These are phyloP conservation scores for Linepithema humile DNA, from an alignment of 1,140 invertebrate genomes.

Conservation along the genomic window DNA sequence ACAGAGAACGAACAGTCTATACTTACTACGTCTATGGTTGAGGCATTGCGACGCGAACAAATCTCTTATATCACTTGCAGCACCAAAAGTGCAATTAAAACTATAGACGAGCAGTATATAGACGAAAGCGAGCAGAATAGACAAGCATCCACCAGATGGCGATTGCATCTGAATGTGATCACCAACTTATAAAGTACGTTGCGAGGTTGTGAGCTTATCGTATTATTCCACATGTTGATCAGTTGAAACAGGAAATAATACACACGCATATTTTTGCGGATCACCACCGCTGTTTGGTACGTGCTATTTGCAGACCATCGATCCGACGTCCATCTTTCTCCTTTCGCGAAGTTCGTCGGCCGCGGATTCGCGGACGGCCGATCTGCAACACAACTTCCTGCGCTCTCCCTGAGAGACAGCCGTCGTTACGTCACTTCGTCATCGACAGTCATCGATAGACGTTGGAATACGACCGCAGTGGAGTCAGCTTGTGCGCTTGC, in stretches of 20 bases:
- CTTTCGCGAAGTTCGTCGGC: background rate
- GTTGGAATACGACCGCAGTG: background rate
- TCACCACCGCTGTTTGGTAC: slow-evolving; percentile 50
- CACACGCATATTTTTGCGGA: slow-evolving; percentile 52
- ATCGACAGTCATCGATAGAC: background rate
- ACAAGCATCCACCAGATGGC: slow-evolving; percentile 65
- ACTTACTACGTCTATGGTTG: too few species aligned
- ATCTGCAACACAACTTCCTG: too few species aligned
- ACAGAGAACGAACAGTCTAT: too few species aligned
- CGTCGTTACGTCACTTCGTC: slow-evolving; percentile 29
- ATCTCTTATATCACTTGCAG: too few species aligned
- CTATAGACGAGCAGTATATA: too few species aligned
- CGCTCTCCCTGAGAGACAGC: background rate
- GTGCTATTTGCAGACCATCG: slow-evolving; percentile 26
- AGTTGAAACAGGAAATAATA: slow-evolving; percentile 62
- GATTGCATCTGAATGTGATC: slow-evolving; percentile 73
- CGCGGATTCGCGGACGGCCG: too few species aligned
- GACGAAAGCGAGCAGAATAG: too few species aligned
- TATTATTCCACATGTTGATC: slow-evolving; percentile 79
- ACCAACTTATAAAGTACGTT: slow-evolving; percentile 69
- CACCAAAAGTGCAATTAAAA: too few species aligned
- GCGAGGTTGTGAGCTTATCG: slow-evolving; percentile 59
- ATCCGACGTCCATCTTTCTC: background rate
- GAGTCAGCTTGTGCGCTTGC: background rate
- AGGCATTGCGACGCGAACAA: too few species aligned